These are phyloP conservation scores for Neosalanx taihuensis DNA, from an alignment of 2,797 vertebrate genomes.

Conservation along the genomic window DNA sequence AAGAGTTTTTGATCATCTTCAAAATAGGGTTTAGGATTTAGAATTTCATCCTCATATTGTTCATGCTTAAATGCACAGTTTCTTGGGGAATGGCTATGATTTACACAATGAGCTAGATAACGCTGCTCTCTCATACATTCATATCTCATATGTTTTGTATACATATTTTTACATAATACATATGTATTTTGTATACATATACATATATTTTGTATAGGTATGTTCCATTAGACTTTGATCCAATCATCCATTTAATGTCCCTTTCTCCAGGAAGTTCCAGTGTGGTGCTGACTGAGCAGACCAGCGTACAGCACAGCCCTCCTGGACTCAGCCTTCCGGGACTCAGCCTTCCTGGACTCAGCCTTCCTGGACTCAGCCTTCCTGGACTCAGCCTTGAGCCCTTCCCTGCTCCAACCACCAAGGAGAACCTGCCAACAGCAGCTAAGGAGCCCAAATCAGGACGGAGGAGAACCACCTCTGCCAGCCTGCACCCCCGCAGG, in stretches of 20 bases:
- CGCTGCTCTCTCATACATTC: no score
- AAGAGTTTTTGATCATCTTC: background rate
- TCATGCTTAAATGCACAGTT: background rate
- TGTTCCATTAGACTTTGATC: no score
- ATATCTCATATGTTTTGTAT: no score
- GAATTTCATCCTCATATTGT: background rate
- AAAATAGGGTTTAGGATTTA: conserved; percentile 9
- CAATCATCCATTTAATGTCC: no score
- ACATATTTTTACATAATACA: no score
- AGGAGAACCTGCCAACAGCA: conserved; percentile 17
- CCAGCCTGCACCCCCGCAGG: conserved; percentile 47
- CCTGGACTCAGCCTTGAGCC: background rate
- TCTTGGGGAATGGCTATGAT: background rate
- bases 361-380: conserved; percentile 22
- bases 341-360: no score
- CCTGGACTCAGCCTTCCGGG: conserved; percentile 24
- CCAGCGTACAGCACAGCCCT: background rate
- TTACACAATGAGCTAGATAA: no score
- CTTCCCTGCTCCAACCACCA: accelerated
- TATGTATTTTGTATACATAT: no score
- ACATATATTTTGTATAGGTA: no score
- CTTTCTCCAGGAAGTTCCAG: conserved; percentile 64
- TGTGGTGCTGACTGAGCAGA: conserved; percentile 58
- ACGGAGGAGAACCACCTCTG: conserved; percentile 63
- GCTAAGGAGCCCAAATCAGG: conserved; percentile 65